Evolutionary conservation across 2,888 invertebrate species (phyloP), one percentile per base, ranked within the genome.

Genomic region (Drosophila pseudotalamancana): DNA sequence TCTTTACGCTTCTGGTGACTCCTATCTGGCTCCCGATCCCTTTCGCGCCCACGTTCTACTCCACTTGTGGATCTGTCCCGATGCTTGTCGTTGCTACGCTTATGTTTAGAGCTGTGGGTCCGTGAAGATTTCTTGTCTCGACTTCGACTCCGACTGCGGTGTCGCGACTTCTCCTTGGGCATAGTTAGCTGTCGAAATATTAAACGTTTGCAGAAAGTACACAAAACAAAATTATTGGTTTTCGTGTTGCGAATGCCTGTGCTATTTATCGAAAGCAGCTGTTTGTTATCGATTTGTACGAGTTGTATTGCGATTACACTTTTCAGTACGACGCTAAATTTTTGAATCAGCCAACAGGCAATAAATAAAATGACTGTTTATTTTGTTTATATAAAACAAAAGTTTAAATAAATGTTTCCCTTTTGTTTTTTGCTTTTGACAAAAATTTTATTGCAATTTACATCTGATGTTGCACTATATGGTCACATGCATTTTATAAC

Each of bases 101-200:
- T 51, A 6, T 27, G 32, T n/a, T 49, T 54, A 3, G 51, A 31
- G 27, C 54, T 74, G 11, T 61, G 54, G 0, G 35, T 45, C 8
- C 39, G 6, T n/a, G 67, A 49, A 1, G 25, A 43, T 3, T 69
- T 64, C n/a, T 29, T 51, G 4, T 69, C 69, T 1, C 43, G 51
- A 31, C 64, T 74, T 16, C 31, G 31, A 21, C 45, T 46, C 3
- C 75, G 61, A 43, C 64, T 80, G 31, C 56, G 69, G 12, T 51
- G 69, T 11, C 81, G 54, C 8, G 65, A 69, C n/a, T 67, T 83
- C 11, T 72, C 77, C 12, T 70, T 86, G 11, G 82, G 82, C 82
- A 82, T 82, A n/a, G 6, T 64, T 34, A 34, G n/a, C 6, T 11
- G 1, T 0, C 6, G 6, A 32, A 31, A 4, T 53, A 16, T 19